These are phyloP conservation scores for Lamellibrachia columna DNA, from an alignment of 2,888 invertebrate species.

Conservation along the genomic window DNA sequence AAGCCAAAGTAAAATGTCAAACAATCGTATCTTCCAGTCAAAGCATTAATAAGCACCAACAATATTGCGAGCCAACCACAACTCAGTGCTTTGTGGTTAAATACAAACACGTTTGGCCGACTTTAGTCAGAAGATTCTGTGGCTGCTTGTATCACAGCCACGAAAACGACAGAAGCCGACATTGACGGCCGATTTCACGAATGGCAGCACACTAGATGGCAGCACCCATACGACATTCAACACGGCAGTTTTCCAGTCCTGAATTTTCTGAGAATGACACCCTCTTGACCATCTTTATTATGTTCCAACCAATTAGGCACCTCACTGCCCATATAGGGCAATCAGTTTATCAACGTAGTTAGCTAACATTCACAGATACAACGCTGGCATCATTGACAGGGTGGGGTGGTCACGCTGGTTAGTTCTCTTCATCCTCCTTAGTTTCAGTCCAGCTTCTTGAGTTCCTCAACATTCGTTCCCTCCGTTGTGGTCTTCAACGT, in stretches of 20 bases:
- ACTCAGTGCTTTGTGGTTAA: background rate
- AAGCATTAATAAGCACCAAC: background rate
- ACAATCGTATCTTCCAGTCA: too few species aligned
- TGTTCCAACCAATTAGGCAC: background rate
- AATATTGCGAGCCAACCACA: background rate
- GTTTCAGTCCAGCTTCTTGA: background rate
- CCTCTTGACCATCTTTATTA: background rate
- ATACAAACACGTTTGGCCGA: background rate
- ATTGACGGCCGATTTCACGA: background rate
- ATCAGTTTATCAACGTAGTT: background rate
- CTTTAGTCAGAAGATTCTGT: background rate
- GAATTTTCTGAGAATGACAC: background rate
- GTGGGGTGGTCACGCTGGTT: background rate
- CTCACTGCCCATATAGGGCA: background rate
- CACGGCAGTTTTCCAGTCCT: background rate
- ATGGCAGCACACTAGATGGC: background rate
- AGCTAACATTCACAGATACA: background rate
- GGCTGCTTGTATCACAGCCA: background rate
- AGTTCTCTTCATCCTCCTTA: background rate
- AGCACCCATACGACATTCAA: background rate
- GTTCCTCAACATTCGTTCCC: background rate
- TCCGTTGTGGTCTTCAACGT: background rate
- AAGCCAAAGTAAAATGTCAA: background rate
- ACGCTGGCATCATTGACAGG: background rate
- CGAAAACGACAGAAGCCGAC: background rate